Percentiles rank a stretch among this genome's conserved stretches.
Conservation (phyloP, 2,888 invertebrate species). For the Ophioninae sp. region DNA sequence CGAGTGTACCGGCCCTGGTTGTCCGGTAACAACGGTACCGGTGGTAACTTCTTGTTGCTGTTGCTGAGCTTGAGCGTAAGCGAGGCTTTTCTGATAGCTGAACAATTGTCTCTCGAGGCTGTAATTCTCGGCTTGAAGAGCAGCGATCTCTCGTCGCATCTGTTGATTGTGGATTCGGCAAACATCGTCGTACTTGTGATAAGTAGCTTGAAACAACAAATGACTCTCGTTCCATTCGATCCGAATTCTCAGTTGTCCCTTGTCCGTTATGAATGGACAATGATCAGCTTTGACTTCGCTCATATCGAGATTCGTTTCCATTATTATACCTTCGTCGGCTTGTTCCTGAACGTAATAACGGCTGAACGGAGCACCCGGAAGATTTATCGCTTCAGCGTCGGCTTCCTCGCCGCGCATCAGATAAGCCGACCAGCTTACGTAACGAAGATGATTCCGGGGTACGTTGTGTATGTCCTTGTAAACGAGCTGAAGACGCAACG, state of each 20-base stretch:
- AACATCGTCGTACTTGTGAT: slow-evolving; percentile 92
- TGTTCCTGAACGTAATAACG: slow-evolving; percentile 92
- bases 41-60: slow-evolving; percentile 68
- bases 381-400: slow-evolving; percentile 84
- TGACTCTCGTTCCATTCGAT: slow-evolving; percentile 93
- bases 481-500: slow-evolving; percentile 88
- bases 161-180: slow-evolving; percentile 91
- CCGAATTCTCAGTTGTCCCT: slow-evolving; percentile 88
- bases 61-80: slow-evolving; percentile 86
- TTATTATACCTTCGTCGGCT: slow-evolving; percentile 90
- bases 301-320: slow-evolving; percentile 89
- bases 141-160: slow-evolving; percentile 91
- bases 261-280: slow-evolving; percentile 87
- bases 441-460: slow-evolving; percentile 88
- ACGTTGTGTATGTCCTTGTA: slow-evolving; percentile 90
- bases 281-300: slow-evolving; percentile 88
- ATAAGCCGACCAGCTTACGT: slow-evolving; percentile 88
- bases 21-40: slow-evolving; percentile 62
- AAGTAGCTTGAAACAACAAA: slow-evolving; percentile 90
- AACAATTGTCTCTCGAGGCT: slow-evolving; percentile 91
- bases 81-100: slow-evolving; percentile 91
- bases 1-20: slow-evolving; percentile 69
- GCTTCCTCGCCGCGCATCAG: slow-evolving; percentile 85
- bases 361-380: slow-evolving; percentile 89
- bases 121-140: slow-evolving; percentile 92